Evolutionary conservation across 1,140 invertebrate genomes (phyloP).

Genomic region (Dinothrombium tinctorium): DNA sequence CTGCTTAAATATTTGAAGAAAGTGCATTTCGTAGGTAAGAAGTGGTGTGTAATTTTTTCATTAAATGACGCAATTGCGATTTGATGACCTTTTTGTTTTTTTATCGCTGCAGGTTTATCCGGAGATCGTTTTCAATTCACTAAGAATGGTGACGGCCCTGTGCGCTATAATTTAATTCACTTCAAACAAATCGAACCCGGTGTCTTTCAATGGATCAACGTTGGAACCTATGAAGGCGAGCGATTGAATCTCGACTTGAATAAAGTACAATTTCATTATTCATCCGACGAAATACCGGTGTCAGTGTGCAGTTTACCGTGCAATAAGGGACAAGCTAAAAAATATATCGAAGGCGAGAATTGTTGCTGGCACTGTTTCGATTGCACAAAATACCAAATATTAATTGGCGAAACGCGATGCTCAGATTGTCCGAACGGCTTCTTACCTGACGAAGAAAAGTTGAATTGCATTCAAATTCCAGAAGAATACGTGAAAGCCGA

Average conservation of each 20-base stretch:
- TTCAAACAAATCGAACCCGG: constrained; percentile 55
- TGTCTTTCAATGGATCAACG: constrained; percentile 21
- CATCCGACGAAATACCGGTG: constrained; percentile 43
- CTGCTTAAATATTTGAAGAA: constrained; percentile 55
- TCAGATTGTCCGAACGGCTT: constrained; percentile 52
- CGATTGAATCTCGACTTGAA: constrained; percentile 46
- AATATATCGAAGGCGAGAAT: constrained; percentile 65
- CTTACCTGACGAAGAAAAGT: constrained; percentile 45
- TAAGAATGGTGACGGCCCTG: constrained; percentile 64
- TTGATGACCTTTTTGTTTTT: too few relatives aligned
- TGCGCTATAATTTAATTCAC: constrained; percentile 80
- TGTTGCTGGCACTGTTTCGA: constrained; percentile 93
- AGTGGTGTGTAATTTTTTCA: too few relatives aligned
- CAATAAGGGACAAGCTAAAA: constrained; percentile 58
- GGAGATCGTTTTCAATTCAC: constrained; percentile 64
- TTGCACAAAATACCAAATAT: constrained; percentile 72
- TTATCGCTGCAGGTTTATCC: constrained; percentile 36
- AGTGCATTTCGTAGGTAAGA: constrained; percentile 58
- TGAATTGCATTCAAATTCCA: constrained; percentile 45
- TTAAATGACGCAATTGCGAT: too few relatives aligned
- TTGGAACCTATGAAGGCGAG: constrained; percentile 56
- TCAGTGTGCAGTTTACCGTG: constrained; percentile 86
- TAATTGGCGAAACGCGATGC: constrained; percentile 51
- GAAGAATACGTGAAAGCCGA: constrained; percentile 52
- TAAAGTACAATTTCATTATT: constrained; percentile 19